Percentiles rank a stretch among this genome's conserved stretches.
Conservation (phyloP, 2,113 vertebrate genomes). For the Muntiacus muntjak region DNA sequence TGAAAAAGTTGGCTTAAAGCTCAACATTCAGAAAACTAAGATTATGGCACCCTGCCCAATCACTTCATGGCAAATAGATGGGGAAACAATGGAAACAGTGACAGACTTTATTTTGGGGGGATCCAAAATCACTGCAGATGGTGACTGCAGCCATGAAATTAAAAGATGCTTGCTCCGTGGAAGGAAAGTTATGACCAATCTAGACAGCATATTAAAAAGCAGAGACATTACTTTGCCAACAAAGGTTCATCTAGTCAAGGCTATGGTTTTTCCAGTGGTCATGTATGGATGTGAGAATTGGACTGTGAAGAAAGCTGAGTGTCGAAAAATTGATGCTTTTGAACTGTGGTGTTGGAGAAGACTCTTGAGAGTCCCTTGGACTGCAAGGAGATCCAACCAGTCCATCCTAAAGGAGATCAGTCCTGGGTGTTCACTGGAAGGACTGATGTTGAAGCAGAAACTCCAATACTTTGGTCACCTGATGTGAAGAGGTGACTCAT, state of each 20-base stretch:
- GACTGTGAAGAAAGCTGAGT: background rate
- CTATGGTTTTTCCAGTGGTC: background rate
- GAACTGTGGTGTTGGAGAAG: background rate
- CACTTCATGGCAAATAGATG: background rate
- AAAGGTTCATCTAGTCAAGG: background rate
- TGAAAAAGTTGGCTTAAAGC: background rate
- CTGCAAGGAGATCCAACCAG: background rate
- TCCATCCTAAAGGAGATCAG: background rate
- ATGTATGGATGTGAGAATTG: background rate
- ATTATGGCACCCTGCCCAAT: background rate
- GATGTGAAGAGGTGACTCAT: accelerated
- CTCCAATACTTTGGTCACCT: background rate
- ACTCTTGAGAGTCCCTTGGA: background rate
- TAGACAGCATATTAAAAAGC: background rate
- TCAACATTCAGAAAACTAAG: background rate
- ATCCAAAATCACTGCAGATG: background rate
- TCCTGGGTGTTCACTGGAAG: background rate
- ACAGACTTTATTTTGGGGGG: accelerated
- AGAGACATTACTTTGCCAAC: background rate
- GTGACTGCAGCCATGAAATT: background rate
- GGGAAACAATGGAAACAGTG: background rate
- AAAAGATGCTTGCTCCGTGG: background rate
- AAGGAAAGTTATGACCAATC: background rate
- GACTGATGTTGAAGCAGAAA: background rate
- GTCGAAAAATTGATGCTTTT: background rate